Base-by-base conservation (phyloP, 2,888 invertebrate species). In the Nasonia oneida region DNA sequence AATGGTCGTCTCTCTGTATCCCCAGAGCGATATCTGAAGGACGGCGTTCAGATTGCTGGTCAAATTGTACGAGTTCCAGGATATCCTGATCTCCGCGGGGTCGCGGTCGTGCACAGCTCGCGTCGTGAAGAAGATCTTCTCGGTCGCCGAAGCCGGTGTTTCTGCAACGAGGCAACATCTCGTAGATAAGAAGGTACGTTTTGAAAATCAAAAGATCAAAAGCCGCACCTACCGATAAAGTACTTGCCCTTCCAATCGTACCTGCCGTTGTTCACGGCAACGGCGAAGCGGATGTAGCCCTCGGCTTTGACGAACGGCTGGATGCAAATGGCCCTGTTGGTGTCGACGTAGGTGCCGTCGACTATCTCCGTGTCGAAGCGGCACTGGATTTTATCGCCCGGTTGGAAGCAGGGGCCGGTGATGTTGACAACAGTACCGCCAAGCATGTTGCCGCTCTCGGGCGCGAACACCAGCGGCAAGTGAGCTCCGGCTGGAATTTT, bases 351-450 rank as follows among this genome's bases (percentile, higher is more conserved):
- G 82, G 96, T 96, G 3, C 97, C 98, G 14, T 95, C 93, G 0
- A 98, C 97, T 85, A 96, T 95, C 88, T 96, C 96, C 0, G 96
- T 97, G 91, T 98, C 98, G 91, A 98, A 98, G 88, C 97, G 96
- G 91, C 98, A 98, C 81, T 95, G 96, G 76, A 99, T 96, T 88
- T 96, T 95, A 90, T 97, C 96, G 1, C 94, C 94, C 0, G 95
- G 95, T 88, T 96, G 95, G 92, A 99, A 98, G 92, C 99, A 99
- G 2, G 99, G 98, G 0, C 99, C 99, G 0, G 99, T 98, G 85
- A 99, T 97, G 92, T 99, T 99, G 64, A 99, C 98, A 81, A 99
- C 96, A 0, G 98, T 98, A 1, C 99, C 99, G 3, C 99, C 99
- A 88, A 99, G 94, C 99, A 99, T 99, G 93, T 98, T 98, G 5